These are phyloP conservation scores for Tenodera sinensis DNA, from an alignment of 2,888 invertebrate genomes.

Conservation along the genomic window DNA sequence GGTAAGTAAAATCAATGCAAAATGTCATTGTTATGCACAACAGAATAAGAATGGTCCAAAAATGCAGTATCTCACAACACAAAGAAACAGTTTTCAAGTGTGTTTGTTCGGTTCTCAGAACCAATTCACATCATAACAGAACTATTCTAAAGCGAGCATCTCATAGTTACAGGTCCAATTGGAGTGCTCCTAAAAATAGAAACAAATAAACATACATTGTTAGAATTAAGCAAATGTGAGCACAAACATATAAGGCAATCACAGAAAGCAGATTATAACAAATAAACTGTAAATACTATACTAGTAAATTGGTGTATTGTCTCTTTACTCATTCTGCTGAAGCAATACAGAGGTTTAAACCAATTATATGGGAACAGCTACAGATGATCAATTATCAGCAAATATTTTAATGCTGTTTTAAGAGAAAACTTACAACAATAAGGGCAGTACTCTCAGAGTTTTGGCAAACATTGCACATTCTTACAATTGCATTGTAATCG, in stretches of 20 bases:
- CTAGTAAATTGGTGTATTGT: neutral
- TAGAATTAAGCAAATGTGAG: neutral
- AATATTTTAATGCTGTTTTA: neutral
- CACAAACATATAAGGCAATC: neutral
- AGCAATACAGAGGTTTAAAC: neutral
- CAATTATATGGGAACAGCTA: neutral
- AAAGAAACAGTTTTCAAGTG: neutral
- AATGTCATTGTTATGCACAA: neutral
- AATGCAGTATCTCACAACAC: neutral
- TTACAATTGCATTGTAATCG: no score
- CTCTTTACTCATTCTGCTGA: neutral
- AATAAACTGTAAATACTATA: neutral
- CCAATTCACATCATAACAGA: neutral
- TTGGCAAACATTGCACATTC: no score
- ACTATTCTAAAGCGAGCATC: slow-evolving; percentile 17
- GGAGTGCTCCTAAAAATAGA: slow-evolving; percentile 23
- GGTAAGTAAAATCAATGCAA: neutral
- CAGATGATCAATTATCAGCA: neutral
- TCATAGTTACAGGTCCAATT: slow-evolving; percentile 5
- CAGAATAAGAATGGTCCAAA: neutral
- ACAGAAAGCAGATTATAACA: neutral
- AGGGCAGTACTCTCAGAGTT: no score
- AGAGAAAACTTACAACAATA: no score
- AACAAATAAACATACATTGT: slow-evolving; percentile 2
- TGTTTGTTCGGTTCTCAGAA: neutral